These are phyloP conservation scores for Ecliptopera silaceata DNA, from an alignment of 2,888 invertebrate genomes.

Conservation along the genomic window DNA sequence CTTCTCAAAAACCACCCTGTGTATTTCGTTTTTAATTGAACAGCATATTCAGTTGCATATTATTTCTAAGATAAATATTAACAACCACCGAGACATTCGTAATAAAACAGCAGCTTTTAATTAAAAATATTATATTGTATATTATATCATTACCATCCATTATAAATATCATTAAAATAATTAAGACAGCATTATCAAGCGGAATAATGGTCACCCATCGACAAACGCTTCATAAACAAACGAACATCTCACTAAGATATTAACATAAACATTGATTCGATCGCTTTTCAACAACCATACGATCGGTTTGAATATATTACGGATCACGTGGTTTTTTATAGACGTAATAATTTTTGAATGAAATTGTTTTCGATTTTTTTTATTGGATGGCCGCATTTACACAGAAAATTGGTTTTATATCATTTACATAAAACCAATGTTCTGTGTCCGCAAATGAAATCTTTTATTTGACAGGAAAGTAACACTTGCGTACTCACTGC, in stretches of 20 bases:
- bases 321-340: slow-evolving; percentile 66
- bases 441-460: too few species aligned
- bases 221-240: slow-evolving; percentile 59
- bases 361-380: slow-evolving; percentile 52
- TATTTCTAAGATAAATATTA: too few species aligned
- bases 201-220: slow-evolving; percentile 50
- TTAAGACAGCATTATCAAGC: slow-evolving; percentile 57
- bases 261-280: slow-evolving; percentile 76
- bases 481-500: too few species aligned
- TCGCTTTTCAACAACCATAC: slow-evolving; percentile 60
- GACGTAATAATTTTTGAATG: slow-evolving; percentile 71
- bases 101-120: too few species aligned
- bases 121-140: neutral
- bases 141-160: slow-evolving; percentile 7
- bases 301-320: slow-evolving; percentile 74
- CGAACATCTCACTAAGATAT: slow-evolving; percentile 66
- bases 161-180: slow-evolving; percentile 35
- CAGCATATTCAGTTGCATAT: too few species aligned
- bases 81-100: too few species aligned
- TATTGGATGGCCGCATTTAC: neutral
- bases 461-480: too few species aligned
- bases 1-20: too few species aligned
- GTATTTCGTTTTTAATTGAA: too few species aligned
- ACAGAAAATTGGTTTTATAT: neutral
- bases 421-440: too few species aligned